Percentiles rank a stretch among this genome's conserved stretches.
Conservation (phyloP, 2,113 vertebrate species). For the Carettochelys insculpta region DNA sequence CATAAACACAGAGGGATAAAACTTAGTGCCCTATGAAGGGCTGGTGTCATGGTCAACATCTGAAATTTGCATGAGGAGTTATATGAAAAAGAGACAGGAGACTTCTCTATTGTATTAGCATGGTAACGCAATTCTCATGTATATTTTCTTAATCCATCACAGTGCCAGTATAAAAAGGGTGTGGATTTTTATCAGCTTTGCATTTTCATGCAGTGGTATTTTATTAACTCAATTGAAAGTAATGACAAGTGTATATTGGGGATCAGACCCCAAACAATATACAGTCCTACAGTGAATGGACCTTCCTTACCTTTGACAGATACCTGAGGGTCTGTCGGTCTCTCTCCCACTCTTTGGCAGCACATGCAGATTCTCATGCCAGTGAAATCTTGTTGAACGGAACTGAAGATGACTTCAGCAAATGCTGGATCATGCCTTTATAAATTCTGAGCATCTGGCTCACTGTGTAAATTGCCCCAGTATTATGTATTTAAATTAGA, state of each 20-base stretch:
- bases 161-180: background rate
- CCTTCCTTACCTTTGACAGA: background rate
- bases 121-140: constrained; percentile 58
- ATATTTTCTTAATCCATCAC: constrained; percentile 29
- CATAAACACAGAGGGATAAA: constrained; percentile 53
- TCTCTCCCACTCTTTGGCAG: background rate
- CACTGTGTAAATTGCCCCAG: background rate
- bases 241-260: fast-evolving
- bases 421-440: constrained; percentile 9
- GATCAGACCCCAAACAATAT: fast-evolving
- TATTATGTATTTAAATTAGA: constrained; percentile 30
- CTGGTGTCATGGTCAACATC: constrained; percentile 67
- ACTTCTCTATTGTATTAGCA: constrained; percentile 65
- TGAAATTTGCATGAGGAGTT: constrained; percentile 65
- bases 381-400: background rate
- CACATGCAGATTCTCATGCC: background rate
- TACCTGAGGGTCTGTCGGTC: background rate
- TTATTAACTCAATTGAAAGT: constrained; percentile 67
- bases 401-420: background rate
- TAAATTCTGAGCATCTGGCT: background rate
- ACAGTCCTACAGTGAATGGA: background rate
- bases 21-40: constrained; percentile 41
- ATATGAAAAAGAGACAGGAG: constrained; percentile 52
- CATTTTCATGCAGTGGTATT: constrained; percentile 55
- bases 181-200: constrained; percentile 39